A percentile compares a stretch with the other conserved stretches of the same genome.
These are phyloP conservation scores for Micronycteris hirsuta DNA, from an alignment of 2,113 vertebrate species.

Conservation along the genomic window DNA sequence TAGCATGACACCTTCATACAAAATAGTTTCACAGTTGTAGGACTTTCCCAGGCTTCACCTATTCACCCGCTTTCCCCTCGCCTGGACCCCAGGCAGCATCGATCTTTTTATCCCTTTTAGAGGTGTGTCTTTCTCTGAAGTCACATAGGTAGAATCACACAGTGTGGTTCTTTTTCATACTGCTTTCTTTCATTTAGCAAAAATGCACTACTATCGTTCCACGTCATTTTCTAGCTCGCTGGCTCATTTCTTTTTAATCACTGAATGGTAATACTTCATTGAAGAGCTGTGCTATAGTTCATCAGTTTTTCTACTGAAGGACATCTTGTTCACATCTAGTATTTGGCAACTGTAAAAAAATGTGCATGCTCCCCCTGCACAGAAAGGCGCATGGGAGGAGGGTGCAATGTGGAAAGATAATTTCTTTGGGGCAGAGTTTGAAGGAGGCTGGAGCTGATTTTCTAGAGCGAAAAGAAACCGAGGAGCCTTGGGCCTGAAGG, in stretches of 20 bases:
- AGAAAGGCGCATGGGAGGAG: not conserved
- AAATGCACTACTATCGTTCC: not conserved
- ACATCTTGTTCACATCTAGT: not conserved
- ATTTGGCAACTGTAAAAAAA: not conserved
- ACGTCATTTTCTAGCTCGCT: not conserved
- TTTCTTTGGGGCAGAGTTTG: not conserved
- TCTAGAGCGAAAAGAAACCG: not conserved
- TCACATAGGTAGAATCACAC: not conserved
- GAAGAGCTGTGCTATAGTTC: not conserved
- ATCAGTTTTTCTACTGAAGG: not conserved
- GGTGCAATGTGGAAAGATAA: accelerated
- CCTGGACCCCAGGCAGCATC: not conserved
- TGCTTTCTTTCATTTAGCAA: not conserved
- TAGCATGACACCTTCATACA: not conserved
- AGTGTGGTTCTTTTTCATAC: not conserved
- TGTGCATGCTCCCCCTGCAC: not conserved
- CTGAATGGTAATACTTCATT: not conserved
- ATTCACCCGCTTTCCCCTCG: not conserved
- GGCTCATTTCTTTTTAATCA: not conserved
- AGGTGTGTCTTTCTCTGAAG: not conserved
- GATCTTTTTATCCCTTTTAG: not conserved
- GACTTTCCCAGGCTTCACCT: not conserved
- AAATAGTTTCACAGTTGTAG: no score
- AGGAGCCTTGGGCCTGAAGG: accelerated
- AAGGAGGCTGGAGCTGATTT: not conserved